Conservation (phyloP, 2,797 vertebrate genomes). For the Takifugu rubripes region DNA sequence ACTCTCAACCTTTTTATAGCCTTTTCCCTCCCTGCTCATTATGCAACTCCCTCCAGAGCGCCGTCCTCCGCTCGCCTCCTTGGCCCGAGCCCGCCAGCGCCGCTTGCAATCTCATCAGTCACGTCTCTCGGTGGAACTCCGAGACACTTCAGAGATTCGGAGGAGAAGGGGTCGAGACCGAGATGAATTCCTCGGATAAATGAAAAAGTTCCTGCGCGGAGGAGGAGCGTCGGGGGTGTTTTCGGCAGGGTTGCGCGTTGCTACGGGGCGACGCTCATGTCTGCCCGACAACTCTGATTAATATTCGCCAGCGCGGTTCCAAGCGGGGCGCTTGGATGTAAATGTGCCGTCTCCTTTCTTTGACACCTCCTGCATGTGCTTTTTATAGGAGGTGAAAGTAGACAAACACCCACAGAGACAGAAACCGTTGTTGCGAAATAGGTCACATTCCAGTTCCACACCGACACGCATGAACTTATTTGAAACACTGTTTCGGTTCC, state of each 20-base stretch:
- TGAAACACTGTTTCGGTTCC: conserved; percentile 8
- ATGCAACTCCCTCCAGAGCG: conserved; percentile 21
- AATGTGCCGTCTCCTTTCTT: conserved; percentile 26
- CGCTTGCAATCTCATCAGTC: conserved; percentile 52
- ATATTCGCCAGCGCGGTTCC: conserved; percentile 1
- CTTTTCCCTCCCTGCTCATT: conserved; percentile 15
- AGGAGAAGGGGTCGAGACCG: conserved; percentile 14
- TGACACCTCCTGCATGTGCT: conserved; percentile 36
- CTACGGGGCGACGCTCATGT: background rate
- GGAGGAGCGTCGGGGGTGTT: background rate
- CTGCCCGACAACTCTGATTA: conserved; percentile 26
- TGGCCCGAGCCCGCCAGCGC: conserved; percentile 26
- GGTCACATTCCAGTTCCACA: conserved; percentile 45
- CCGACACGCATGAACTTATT: conserved; percentile 30
- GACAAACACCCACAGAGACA: conserved; percentile 65
- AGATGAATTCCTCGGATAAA: conserved; percentile 49
- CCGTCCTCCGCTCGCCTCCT: conserved; percentile 22
- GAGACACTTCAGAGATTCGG: conserved; percentile 36
- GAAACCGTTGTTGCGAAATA: conserved; percentile 48
- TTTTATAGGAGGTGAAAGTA: conserved; percentile 69
- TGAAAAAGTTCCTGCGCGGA: background rate
- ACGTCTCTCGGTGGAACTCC: conserved; percentile 40
- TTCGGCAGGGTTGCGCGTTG: background rate
- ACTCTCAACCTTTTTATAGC: conserved; percentile 20
- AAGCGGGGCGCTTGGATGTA: conserved; percentile 28